Evolutionary conservation across 2,888 invertebrate species (phyloP), one percentile per base, ranked within the genome.

Genomic region (Cyclophora punctaria): DNA sequence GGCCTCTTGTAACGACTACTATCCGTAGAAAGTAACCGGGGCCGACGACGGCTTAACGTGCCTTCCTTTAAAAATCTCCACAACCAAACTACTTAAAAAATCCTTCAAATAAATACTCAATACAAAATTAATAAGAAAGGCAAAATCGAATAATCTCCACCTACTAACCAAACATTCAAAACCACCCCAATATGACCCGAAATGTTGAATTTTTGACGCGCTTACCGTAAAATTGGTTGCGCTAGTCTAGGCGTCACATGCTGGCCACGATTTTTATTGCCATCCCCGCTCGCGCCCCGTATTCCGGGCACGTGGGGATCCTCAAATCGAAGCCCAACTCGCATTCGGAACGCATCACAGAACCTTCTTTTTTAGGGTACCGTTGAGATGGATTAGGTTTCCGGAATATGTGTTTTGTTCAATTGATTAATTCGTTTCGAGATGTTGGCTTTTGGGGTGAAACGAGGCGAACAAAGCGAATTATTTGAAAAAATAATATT

Each of bases 151-250:
- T 20, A 20, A 20, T 20, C 20, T 20, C 20, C 20, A 20, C 20
- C 20, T 20, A 20, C 20, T 20, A 20, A 20, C 20, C 20, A 20
- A 20, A 20, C 20, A 20, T 20, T 20, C 20, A 20, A 20, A 20
- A 20, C 20, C 20, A 20, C 20, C 20, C 20, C 20, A 20, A 20
- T 20, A 20, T n/a, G 7, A 4, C 42, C n/a, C 41, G n/a, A n/a
- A 50, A 47, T 55, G 59, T 63, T 60, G 70, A 68, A 72, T 71
- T 71, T 71, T 70, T 69, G 62, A 70, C 61, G 62, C 63, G 63
- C 56, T 59, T 55, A 69, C 64, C 73, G 67, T 69, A 67, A 71
- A 73, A 73, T 72, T 70, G 69, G 67, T 67, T 20, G 61, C 64
- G 66, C 64, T 62, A 60, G 60, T 56, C 51, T 56, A 43, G 54